Conservation (phyloP, 2,888 invertebrate species). For the Trachelus troglodyta region DNA sequence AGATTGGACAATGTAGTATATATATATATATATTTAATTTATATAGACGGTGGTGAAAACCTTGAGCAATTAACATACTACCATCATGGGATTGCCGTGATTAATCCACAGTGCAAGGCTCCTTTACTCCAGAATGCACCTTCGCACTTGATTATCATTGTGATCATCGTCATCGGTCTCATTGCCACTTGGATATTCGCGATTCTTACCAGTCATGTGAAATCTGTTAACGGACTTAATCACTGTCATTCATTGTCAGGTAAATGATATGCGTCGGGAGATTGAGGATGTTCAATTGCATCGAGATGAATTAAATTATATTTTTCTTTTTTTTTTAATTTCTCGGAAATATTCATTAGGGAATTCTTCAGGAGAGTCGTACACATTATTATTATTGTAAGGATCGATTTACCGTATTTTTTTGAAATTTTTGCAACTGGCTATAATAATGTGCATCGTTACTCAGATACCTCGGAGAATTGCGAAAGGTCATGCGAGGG, state of each 20-base stretch:
- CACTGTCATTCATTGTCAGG: neutral
- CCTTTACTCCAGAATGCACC: neutral
- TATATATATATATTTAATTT: neutral
- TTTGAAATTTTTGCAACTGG: neutral
- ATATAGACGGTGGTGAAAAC: neutral
- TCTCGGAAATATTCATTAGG: neutral
- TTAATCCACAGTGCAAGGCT: neutral
- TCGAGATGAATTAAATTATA: neutral
- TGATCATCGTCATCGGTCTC: neutral
- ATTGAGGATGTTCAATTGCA: neutral
- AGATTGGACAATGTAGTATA: neutral
- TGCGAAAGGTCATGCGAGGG: neutral
- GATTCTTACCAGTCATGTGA: neutral
- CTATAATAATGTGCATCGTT: neutral
- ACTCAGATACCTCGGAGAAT: neutral
- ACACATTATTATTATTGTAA: neutral
- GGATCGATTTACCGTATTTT: neutral
- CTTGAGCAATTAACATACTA: neutral
- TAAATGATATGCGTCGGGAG: neutral
- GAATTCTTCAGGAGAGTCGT: neutral
- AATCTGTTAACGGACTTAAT: neutral
- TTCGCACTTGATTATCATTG: neutral
- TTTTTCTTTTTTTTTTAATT: neutral
- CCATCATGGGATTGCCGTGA: neutral
- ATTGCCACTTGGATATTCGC: neutral